Conservation (phyloP, 2,888 invertebrate genomes). For the Drosophila dives region DNA sequence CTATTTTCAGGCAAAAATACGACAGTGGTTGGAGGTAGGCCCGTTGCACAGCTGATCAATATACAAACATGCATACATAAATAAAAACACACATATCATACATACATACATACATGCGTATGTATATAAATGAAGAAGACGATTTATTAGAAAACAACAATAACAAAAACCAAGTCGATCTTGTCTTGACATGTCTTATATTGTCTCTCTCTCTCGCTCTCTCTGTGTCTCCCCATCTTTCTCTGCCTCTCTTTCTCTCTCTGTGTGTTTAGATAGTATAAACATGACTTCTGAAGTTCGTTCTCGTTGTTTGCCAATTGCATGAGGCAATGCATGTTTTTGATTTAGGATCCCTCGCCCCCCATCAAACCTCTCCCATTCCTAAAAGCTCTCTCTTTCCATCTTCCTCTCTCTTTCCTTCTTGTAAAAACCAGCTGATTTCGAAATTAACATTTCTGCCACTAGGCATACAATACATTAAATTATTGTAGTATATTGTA, state of each 20-base stretch:
- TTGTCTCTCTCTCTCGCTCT: constrained; percentile 10
- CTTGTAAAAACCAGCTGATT: not conserved
- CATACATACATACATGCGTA: not conserved
- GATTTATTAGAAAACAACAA: constrained; percentile 24
- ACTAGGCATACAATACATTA: not conserved
- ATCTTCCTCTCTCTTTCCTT: not conserved
- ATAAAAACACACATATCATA: not conserved
- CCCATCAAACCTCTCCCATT: not conserved
- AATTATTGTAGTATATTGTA: not conserved
- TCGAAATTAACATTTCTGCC: not conserved
- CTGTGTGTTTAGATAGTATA: constrained; percentile 30
- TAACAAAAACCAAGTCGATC: constrained; percentile 37
- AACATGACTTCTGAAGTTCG: constrained; percentile 40
- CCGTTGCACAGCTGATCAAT: constrained; percentile 36
- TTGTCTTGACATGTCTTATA: constrained; percentile 27
- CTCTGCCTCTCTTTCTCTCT: constrained; percentile 23
- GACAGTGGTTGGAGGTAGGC: constrained; percentile 91
- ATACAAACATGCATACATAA: constrained; percentile 1
- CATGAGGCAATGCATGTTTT: constrained; percentile 48
- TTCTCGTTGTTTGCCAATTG: constrained; percentile 49
- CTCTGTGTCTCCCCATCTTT: constrained; percentile 14
- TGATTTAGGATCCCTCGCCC: not conserved
- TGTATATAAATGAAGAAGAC: not conserved
- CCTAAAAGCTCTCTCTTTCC: not conserved
- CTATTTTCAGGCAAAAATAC: constrained; percentile 89